Percentiles rank a stretch among this genome's conserved stretches.
Conservation (phyloP, 2,888 invertebrate genomes). For the Busseola fusca region DNA sequence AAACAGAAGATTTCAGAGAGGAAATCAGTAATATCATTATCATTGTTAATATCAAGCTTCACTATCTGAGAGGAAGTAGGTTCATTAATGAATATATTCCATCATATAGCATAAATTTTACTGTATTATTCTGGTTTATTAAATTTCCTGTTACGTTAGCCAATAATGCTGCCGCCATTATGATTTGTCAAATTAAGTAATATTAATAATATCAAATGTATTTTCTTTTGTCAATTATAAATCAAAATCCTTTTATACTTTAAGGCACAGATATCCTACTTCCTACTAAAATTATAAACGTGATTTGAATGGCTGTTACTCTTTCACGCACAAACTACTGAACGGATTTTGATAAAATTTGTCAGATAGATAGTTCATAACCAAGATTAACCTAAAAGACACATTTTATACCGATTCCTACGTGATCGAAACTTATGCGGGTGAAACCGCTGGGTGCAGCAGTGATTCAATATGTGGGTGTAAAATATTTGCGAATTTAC, state of each 20-base stretch:
- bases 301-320: no score
- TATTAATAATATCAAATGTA: neutral
- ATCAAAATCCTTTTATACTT: neutral
- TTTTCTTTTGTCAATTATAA: slow-evolving; percentile 8
- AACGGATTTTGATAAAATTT: no score
- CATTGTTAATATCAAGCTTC: slow-evolving; percentile 11
- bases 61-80: slow-evolving; percentile 12
- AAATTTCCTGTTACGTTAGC: slow-evolving; percentile 4
- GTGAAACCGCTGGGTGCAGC: no score
- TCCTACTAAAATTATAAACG: no score
- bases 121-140: slow-evolving; percentile 21
- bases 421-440: no score
- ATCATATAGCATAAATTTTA: slow-evolving; percentile 2
- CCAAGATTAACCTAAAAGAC: no score
- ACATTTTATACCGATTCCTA: no score
- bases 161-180: neutral
- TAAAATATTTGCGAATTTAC: slow-evolving; percentile 2
- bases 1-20: slow-evolving; percentile 9
- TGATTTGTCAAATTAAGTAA: slow-evolving; percentile 4
- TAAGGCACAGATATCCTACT: neutral
- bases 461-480: neutral
- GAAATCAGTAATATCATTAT: slow-evolving; percentile 33
- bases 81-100: slow-evolving; percentile 8
- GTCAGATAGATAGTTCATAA: no score
- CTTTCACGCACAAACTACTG: no score